These are phyloP conservation scores for Margarornis squamiger DNA, from an alignment of 2,797 vertebrate species.

Conservation along the genomic window DNA sequence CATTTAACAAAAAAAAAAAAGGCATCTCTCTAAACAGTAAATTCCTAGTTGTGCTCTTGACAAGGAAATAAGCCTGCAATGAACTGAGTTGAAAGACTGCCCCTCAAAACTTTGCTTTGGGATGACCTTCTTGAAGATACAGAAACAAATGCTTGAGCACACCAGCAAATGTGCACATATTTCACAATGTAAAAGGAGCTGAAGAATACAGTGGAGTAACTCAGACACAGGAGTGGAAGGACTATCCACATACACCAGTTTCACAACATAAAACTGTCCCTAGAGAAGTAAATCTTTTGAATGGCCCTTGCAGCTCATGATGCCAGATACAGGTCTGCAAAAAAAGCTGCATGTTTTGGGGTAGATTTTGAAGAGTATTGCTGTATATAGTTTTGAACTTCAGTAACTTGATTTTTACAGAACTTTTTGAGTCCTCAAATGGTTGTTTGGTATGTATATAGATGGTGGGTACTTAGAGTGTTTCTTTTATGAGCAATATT, in stretches of 20 bases:
- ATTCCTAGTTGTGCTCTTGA: conserved; percentile 16
- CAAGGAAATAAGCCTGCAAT: conserved; percentile 10
- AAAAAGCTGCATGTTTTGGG: not conserved
- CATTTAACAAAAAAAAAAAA: not conserved
- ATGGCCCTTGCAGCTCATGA: not conserved
- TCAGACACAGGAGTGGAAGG: not conserved
- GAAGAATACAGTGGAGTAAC: conserved; percentile 21
- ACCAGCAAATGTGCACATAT: not conserved
- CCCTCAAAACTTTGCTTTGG: conserved; percentile 19
- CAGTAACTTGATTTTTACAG: not conserved
- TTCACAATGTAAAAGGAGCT: not conserved
- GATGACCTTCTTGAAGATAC: conserved; percentile 22
- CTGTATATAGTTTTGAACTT: not conserved
- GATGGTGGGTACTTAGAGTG: not conserved
- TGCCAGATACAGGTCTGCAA: not conserved
- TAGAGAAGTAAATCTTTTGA: conserved; percentile 48
- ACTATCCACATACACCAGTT: conserved; percentile 3
- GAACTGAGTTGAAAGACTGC: conserved; percentile 30
- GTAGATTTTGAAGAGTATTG: not conserved
- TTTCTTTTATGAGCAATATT: not conserved
- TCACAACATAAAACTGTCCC: conserved; percentile 31
- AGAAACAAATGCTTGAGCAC: conserved; percentile 4
- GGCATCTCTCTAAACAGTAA: not conserved
- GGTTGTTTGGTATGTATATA: not conserved
- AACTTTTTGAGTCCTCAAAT: not conserved